These are phyloP conservation scores for Lynx canadensis DNA, from an alignment of 2,113 vertebrate species.

Conservation along the genomic window DNA sequence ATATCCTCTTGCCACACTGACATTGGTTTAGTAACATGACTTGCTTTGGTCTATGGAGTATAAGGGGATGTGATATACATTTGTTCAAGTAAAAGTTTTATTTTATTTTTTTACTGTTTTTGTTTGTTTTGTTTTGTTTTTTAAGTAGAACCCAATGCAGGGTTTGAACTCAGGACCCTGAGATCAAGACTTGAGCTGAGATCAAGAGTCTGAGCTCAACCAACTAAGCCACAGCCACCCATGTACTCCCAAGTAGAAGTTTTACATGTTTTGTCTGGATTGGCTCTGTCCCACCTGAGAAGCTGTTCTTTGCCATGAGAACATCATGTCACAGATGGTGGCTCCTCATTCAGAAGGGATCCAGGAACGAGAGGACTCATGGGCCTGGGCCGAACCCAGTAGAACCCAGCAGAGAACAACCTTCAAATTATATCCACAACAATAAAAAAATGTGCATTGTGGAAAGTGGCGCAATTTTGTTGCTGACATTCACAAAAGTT, in stretches of 20 bases:
- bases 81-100: background rate
- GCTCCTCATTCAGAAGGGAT: background rate
- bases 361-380: background rate
- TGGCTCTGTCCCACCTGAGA: background rate
- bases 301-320: background rate
- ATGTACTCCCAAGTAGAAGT: background rate
- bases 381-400: background rate
- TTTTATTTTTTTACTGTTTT: too few species aligned
- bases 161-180: too few species aligned
- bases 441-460: background rate
- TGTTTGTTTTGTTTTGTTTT: too few species aligned
- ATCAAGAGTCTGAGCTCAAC: too few species aligned
- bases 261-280: background rate
- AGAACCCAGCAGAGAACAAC: background rate
- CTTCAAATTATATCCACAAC: background rate
- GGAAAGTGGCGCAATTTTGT: background rate
- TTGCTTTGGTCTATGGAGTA: background rate
- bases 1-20: background rate
- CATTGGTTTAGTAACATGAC: background rate
- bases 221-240: too few species aligned
- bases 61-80: background rate
- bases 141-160: too few species aligned
- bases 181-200: too few species aligned
- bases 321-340: background rate
- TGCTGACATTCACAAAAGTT: background rate